Conservation (phyloP, 2,888 invertebrate species). For the Agrotis segetum region DNA sequence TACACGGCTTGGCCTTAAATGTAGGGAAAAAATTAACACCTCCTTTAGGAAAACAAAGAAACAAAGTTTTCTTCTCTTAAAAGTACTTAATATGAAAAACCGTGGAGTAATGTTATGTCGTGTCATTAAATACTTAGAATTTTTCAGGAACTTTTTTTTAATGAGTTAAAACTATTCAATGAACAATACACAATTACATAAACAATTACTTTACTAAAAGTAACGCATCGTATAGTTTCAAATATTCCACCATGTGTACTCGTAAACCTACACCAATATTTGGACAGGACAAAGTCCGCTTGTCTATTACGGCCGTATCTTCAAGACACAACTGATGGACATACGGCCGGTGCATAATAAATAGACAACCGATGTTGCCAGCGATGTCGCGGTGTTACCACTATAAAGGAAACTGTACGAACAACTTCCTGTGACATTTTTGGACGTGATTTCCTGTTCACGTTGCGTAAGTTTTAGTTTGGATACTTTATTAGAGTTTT, state of each 20-base stretch:
- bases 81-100: background rate
- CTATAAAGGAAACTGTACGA: conserved; percentile 73
- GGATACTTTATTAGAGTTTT: conserved; percentile 25
- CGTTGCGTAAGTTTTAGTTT: conserved; percentile 61
- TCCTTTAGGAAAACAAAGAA: background rate
- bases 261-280: conserved; percentile 31
- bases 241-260: background rate
- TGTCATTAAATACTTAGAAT: too few species aligned
- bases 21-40: too few species aligned
- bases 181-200: too few species aligned
- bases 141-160: too few species aligned
- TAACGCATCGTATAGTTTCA: background rate
- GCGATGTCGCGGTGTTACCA: conserved; percentile 38
- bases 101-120: background rate
- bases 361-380: conserved; percentile 66
- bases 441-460: conserved; percentile 83
- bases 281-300: conserved; percentile 37
- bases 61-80: background rate
- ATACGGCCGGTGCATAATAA: conserved; percentile 79
- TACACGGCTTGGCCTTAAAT: too few species aligned
- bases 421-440: conserved; percentile 83
- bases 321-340: conserved; percentile 70
- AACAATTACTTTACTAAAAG: too few species aligned
- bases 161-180: too few species aligned
- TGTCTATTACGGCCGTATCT: conserved; percentile 59